Evolutionary conservation across 2,797 vertebrate genomes (phyloP).

Genomic region (Hemibagrus guttatus): DNA sequence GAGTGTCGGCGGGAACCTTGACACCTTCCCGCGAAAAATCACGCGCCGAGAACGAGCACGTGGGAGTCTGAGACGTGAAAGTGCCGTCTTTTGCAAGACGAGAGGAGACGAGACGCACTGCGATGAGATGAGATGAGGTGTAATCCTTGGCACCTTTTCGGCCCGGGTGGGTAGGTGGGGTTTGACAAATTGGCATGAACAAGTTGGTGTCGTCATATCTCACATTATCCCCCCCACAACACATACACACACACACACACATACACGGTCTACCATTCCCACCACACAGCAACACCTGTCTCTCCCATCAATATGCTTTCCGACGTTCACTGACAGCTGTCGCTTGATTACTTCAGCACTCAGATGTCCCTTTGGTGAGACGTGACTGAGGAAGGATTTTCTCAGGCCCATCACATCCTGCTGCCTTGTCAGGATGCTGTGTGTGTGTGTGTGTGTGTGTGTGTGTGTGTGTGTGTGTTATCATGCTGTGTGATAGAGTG

Average conservation of each 20-base stretch:
- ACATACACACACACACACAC: conserved; percentile 15
- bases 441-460: background rate
- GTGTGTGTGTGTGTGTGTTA: conserved; percentile 8
- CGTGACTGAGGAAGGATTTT: conserved; percentile 32
- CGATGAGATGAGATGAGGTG: conserved; percentile 56
- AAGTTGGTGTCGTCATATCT: conserved; percentile 31
- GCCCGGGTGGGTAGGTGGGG: conserved; percentile 39
- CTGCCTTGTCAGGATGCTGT: conserved; percentile 17
- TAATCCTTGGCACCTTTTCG: conserved; percentile 59
- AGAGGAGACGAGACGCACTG: conserved; percentile 33
- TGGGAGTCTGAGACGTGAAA: conserved; percentile 50
- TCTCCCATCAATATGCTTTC: conserved; percentile 40
- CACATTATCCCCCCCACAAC: background rate
- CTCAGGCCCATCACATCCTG: conserved; percentile 28
- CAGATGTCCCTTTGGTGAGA: conserved; percentile 36
- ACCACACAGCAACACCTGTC: conserved; percentile 42
- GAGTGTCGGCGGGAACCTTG: conserved; percentile 59
- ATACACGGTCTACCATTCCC: conserved; percentile 10
- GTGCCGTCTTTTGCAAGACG: conserved; percentile 45
- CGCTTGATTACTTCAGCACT: conserved; percentile 47
- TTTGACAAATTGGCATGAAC: conserved; percentile 39
- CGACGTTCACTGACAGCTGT: conserved; percentile 41
- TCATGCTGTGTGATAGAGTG: background rate
- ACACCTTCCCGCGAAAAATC: conserved; percentile 66
- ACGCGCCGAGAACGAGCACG: conserved; percentile 58